phyloP scores from a whole-genome alignment of 2,888 invertebrate species.

The Venusia cambrica region DNA sequence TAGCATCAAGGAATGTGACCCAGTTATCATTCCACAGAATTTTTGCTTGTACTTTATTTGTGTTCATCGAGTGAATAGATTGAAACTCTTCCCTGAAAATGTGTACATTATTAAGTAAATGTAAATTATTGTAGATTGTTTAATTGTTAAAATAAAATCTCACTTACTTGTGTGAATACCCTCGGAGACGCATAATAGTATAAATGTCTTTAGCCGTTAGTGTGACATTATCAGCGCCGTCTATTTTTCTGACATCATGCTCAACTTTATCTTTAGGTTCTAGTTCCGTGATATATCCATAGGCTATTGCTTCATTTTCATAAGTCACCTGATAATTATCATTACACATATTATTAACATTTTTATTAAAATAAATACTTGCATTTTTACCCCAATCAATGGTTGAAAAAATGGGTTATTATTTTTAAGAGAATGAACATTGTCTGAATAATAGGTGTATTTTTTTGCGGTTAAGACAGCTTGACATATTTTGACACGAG shows the following conservation, averaged over 20 bases:
- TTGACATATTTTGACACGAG: no score
- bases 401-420: no score
- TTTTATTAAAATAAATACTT: no score
- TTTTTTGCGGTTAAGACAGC: no score
- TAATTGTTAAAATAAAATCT: background rate
- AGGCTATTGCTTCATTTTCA: constrained; percentile 29
- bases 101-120: background rate
- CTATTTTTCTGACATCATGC: constrained; percentile 13
- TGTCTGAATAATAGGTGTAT: no score
- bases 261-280: constrained; percentile 5
- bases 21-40: constrained; percentile 39
- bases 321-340: constrained; percentile 31
- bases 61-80: constrained; percentile 33
- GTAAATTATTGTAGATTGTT: background rate
- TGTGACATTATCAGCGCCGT: constrained; percentile 22
- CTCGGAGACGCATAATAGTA: constrained; percentile 35
- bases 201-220: constrained; percentile 37
- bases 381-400: no score
- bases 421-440: no score
- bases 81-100: constrained; percentile 38
- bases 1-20: constrained; percentile 39
- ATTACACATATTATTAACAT: background rate
- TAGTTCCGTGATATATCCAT: constrained; percentile 28
- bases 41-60: constrained; percentile 28
- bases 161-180: constrained; percentile 38